Base-by-base conservation (phyloP, 2,888 invertebrate species). In the Ornithoptera alexandrae region DNA sequence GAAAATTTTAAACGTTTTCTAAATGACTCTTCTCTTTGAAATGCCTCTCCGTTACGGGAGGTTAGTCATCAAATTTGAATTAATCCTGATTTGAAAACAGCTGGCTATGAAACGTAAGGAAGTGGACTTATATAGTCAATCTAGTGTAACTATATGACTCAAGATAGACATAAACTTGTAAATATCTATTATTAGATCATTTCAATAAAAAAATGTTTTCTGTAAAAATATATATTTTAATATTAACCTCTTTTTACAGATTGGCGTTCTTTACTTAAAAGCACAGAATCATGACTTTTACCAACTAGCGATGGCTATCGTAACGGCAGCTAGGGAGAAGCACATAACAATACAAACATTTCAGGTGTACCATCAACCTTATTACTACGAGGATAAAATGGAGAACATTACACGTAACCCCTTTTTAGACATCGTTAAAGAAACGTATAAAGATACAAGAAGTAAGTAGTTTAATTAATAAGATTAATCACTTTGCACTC, bases 381-480 rank as follows among this genome's bases (percentile, higher is more conserved):
- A 97, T 87, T 96, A 97, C 87, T 96, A 97, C 85, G 90, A 89
- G 74, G 86, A 89, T 77, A 80, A 81, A 68, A 78, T 81, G 58
- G 96, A 97, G 79, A 96, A 96, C 73, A 96, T 97, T 86, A 94
- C 94, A 79, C 94, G 94, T 64, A 98, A 98, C 92, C 98, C 98
- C 0, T 98, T 98, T 84, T 93, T 95, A 78, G 94, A 95, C 69
- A 94, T 98, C 74, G 96, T 98, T 56, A 94, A 95, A 69, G 95
- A 96, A 75, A 98, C 98, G 0, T 96, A 96, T 82, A 94, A 93
- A 72, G 96, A 97, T 78, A 96, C 97, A n/a, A 94, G 98, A 93
- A 97, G 98, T 98, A 90, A 95, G 96, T 84, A 67, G 53, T 62
- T 62, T 68, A 58, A n/a, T 59, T 42, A 42, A 58, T 58, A 20